Base-by-base conservation (phyloP, 2,797 vertebrate species). In the Rhyacichthys aspro region DNA sequence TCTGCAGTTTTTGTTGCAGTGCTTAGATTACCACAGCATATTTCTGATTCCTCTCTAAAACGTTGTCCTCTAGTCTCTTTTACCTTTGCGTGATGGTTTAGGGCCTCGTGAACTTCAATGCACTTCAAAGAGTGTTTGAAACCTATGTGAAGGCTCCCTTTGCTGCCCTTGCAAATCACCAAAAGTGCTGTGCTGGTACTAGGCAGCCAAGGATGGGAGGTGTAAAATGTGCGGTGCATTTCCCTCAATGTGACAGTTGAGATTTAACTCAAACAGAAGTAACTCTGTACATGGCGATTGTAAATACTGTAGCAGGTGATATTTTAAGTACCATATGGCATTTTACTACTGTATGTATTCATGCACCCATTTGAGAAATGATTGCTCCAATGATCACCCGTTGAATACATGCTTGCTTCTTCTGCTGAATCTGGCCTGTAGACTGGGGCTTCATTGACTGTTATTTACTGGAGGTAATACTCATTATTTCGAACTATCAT, bases 111-210 rank as follows among this genome's bases (percentile, higher is more conserved):
- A 86, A 84, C 76, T 81, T 55, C 57, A 74, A 59, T 39, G 5
- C n/a, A 72, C 74, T 86, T 86, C 85, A 88, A 84, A 85, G 81
- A 67, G 49, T 44, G 60, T 88, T 83, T 76, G 68, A 82, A 83
- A 82, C 64, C 64, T 50, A n/a, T n/a, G n/a, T 81, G 74, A 81
- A 73, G 72, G 75, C 50, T 85, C 67, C 55, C 61, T 74, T 67
- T 67, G 63, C 74, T 72, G 63, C 70, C 64, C 18, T 74, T 41
- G 63, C 79, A 79, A 68, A 79, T 68, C 17, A 50, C 52, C 72
- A 72, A 60, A 80, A 83, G 83, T 68, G 67, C 58, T 41, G 39
- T 74, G 56, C 75, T 78, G 58, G 70, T 76, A 64, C 68, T 70
- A 70, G 67, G 63, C 61, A 71, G 63, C 76, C 32, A 32, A 44